Evolutionary conservation across 2,797 vertebrate genomes (phyloP).

Genomic region (Xiphorhynchus erythropygius): DNA sequence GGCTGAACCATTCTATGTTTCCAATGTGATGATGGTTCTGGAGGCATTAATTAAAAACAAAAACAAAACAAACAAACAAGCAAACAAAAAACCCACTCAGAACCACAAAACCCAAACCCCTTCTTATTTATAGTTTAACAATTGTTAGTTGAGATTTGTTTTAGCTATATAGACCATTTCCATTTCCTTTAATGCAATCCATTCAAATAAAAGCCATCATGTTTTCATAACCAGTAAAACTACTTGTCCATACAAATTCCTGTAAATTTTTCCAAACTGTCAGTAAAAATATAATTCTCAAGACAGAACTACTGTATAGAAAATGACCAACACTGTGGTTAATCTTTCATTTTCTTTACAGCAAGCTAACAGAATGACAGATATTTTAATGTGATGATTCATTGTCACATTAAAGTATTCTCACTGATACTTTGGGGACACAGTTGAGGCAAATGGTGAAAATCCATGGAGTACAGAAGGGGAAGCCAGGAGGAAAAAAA

Average conservation of each 20-base stretch:
- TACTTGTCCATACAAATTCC: background rate
- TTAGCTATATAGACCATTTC: background rate
- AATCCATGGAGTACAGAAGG: background rate
- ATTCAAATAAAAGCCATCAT: background rate
- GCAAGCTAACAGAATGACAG: background rate
- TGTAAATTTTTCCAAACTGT: background rate
- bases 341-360: background rate
- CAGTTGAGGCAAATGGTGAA: background rate
- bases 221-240: background rate
- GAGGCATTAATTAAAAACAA: background rate
- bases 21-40: background rate
- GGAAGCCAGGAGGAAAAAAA: background rate
- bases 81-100: background rate
- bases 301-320: background rate
- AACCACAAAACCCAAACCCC: too few relatives aligned
- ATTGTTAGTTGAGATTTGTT: background rate
- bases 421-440: background rate
- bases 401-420: background rate
- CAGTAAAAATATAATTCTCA: background rate
- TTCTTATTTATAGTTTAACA: background rate
- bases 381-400: background rate
- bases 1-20: background rate
- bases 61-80: background rate
- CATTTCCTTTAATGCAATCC: background rate
- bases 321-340: background rate